Base-by-base conservation (phyloP, 2,113 vertebrate species). In the Gavia stellata region DNA sequence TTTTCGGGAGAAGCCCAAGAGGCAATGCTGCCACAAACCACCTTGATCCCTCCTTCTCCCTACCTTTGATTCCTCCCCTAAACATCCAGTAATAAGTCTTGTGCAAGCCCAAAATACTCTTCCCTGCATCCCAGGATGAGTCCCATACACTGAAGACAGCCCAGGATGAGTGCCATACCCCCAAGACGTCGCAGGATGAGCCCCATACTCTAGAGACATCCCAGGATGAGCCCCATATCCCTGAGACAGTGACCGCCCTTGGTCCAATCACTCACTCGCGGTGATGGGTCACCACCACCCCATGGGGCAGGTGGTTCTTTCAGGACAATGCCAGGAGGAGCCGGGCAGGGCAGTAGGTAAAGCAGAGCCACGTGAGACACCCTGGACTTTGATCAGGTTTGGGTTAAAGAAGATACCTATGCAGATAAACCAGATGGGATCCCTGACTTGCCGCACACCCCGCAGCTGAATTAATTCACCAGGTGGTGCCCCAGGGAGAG, bases 261-360 rank as follows among this genome's bases (percentile, higher is more conserved):
- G 19, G 47, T 15, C n/a, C 21, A 26, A 21, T 17, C 5, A 0
- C 21, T 49, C 33, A 4, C 3, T 33, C 20, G 5, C 2, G 1
- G 44, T 18, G 21, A 24, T 2, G 8, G n/a, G 21, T 50, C 67
- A 71, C 36, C 55, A 50, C 45, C 2, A 1, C 5, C 9, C 33
- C 20, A 3, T 2, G 2, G 33, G 17, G 3, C 9, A 31, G 53
- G 7, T 1, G 1, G 34, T 9, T 31, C 23, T 26, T 55, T 44
- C 0, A 1, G 49, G 26, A 31, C 20, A 25, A 29, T 14, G 33
- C 28, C 20, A 68, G 36, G 19, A 73, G 44, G 8, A 92, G 36
- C 45, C 5, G 0, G n/a, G 33, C 20, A 36, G n/a, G 10, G 45
- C 8, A 31, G 28, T 20, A 53, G 36, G 20, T 83, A 36, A 45